Evolutionary conservation across 2,113 vertebrate species (phyloP), one percentile per base, ranked within the genome.

Genomic region (Recurvirostra avosetta): DNA sequence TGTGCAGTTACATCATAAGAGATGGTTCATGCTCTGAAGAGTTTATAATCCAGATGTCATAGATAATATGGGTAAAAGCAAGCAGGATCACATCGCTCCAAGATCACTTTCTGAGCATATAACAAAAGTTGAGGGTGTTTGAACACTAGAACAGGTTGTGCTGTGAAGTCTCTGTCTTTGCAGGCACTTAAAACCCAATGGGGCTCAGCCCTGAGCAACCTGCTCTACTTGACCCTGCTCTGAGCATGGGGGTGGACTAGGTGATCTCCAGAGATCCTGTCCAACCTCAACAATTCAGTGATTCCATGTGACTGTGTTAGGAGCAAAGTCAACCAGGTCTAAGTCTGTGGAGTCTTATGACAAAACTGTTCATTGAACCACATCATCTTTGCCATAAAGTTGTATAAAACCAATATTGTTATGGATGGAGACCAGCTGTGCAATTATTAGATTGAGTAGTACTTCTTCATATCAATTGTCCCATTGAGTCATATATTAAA

Each of bases 401-500:
- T 68, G 34, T 75, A 38, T 5, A 34, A 71, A 92, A 40, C 43
- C 62, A 45, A 29, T 82, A 41, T 36, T 80, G 18, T 62, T 74
- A 49, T 81, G 86, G 83, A 75, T 75, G 55, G 58, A 81, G 62
- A 92, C 36, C 49, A 62, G 81, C 68, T 91, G 43, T 92, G 43
- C 40, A 87, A 22, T 92, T 71, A 81, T 63, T 85, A 92, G 80
- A 66, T 34, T 73, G 53, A 75, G 73, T 10, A 66, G 34, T 49
- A 66, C 62, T 91, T 73, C 77, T 89, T 89, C 36, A 2, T 26
- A 82, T 77, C 62, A 89, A 25, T 62, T 79, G 62, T 91, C 70
- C 62, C 62, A 58, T 82, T 94, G 92, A 95, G 86, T 94, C 87
- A 68, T n/a, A 45, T 75, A 84, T 89, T 89, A 94, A 91, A 88